Conservation (phyloP, 1,140 invertebrate species). For the Sinonovacula constricta region DNA sequence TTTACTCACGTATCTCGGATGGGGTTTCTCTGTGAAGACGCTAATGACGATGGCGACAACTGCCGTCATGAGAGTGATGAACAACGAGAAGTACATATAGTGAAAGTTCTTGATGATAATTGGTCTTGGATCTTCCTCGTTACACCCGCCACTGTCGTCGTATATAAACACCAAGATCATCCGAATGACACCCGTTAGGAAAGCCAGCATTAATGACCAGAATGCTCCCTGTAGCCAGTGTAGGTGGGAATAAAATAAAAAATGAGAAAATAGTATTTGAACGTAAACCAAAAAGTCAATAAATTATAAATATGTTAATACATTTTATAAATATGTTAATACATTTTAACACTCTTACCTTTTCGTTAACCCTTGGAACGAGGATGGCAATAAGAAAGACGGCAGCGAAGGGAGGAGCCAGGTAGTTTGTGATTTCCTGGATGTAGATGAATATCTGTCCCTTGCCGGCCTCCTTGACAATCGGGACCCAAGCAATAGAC, state of each 20-base stretch:
- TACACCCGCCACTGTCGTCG: conserved; percentile 68
- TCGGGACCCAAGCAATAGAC: conserved; percentile 81
- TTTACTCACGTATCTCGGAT: no score
- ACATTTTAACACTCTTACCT: conserved; percentile 71
- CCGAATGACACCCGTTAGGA: conserved; percentile 77
- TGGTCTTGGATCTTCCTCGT: conserved; percentile 63
- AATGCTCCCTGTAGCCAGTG: conserved; percentile 80
- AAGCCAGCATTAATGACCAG: conserved; percentile 80
- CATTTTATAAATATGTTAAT: background rate
- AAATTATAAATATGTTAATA: background rate
- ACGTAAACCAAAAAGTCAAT: background rate
- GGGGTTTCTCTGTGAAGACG: conserved; percentile 50
- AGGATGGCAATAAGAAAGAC: conserved; percentile 81
- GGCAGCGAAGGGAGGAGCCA: conserved; percentile 82
- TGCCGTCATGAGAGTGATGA: conserved; percentile 67
- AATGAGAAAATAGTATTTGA: background rate
- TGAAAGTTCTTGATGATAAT: conserved; percentile 64
- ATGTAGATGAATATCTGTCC: conserved; percentile 82
- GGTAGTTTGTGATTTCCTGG: conserved; percentile 81
- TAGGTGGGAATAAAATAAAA: background rate
- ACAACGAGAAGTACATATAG: conserved; percentile 74
- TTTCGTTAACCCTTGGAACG: conserved; percentile 80
- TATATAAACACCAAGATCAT: conserved; percentile 75
- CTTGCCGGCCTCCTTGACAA: conserved; percentile 79
- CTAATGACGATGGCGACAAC: conserved; percentile 65